Conservation (phyloP, 2,888 invertebrate genomes). For the Lochmaea crataegi region DNA sequence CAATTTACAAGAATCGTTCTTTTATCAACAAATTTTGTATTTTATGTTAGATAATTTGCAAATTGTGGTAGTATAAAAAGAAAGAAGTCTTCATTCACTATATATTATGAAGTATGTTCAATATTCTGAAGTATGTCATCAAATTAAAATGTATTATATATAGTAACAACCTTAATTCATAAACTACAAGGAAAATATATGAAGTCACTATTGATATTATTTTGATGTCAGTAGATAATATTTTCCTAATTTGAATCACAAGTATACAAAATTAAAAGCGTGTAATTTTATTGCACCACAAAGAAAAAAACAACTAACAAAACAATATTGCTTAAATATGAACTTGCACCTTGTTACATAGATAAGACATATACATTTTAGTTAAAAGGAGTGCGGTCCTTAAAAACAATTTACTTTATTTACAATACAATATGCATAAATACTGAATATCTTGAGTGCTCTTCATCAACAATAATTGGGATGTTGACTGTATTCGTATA, state of each 20-base stretch:
- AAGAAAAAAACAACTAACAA: background rate
- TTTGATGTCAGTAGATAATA: background rate
- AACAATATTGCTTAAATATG: background rate
- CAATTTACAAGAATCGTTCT: too few relatives aligned
- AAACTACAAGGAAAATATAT: constrained; percentile 1
- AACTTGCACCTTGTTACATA: constrained; percentile 20
- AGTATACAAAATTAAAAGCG: background rate
- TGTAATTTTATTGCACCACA: background rate
- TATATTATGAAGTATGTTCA: too few relatives aligned
- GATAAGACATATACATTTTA: constrained; percentile 18
- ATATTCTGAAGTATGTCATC: too few relatives aligned
- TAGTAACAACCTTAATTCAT: background rate
- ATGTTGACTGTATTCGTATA: background rate
- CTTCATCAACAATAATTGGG: background rate
- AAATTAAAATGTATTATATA: background rate
- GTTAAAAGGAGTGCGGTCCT: constrained; percentile 11
- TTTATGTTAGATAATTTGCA: too few relatives aligned
- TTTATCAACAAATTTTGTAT: too few relatives aligned
- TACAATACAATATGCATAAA: constrained; percentile 16
- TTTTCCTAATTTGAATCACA: background rate
- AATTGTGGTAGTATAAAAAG: too few relatives aligned
- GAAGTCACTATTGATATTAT: background rate
- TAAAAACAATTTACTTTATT: constrained; percentile 16
- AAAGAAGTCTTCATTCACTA: too few relatives aligned
- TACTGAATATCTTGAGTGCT: constrained; percentile 27